phyloP scores from a whole-genome alignment of 2,888 invertebrate genomes.

The Phania funesta region DNA sequence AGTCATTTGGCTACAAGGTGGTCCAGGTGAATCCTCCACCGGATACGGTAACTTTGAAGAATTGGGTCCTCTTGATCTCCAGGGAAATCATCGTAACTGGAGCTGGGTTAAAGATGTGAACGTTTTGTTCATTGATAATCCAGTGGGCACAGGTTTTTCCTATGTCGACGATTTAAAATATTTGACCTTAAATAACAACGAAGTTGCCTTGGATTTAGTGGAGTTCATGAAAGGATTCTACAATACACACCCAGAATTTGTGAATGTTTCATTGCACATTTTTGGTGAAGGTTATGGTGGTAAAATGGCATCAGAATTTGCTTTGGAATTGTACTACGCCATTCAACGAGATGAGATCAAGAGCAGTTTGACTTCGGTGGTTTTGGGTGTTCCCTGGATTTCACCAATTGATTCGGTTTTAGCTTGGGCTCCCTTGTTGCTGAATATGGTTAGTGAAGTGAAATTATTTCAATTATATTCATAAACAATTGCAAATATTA shows the following conservation, averaged over 20 bases:
- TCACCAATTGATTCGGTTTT: conserved; percentile 91
- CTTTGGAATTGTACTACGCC: conserved; percentile 83
- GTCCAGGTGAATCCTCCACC: conserved; percentile 90
- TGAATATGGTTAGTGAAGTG: conserved; percentile 85
- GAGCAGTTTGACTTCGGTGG: conserved; percentile 88
- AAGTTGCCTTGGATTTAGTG: conserved; percentile 81
- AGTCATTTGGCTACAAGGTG: conserved; percentile 87
- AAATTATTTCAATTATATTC: no score
- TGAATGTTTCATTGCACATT: conserved; percentile 88
- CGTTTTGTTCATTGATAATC: conserved; percentile 93
- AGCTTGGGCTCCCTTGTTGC: conserved; percentile 90
- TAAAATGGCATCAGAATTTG: conserved; percentile 94
- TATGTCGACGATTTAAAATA: conserved; percentile 84
- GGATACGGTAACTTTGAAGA: conserved; percentile 91
- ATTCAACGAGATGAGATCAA: conserved; percentile 83
- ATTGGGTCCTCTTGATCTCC: conserved; percentile 87
- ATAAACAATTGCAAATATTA: background rate
- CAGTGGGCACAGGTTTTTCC: conserved; percentile 93
- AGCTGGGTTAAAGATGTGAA: conserved; percentile 91
- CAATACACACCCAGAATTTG: conserved; percentile 85
- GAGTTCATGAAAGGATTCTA: conserved; percentile 77
- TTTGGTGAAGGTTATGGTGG: conserved; percentile 96
- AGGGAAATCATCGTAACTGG: conserved; percentile 84
- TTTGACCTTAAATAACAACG: conserved; percentile 82
- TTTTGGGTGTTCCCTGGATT: conserved; percentile 94